Percentiles rank a stretch among this genome's conserved stretches.
Conservation (phyloP, 2,113 vertebrate species). For the Macrotis lagotis region DNA sequence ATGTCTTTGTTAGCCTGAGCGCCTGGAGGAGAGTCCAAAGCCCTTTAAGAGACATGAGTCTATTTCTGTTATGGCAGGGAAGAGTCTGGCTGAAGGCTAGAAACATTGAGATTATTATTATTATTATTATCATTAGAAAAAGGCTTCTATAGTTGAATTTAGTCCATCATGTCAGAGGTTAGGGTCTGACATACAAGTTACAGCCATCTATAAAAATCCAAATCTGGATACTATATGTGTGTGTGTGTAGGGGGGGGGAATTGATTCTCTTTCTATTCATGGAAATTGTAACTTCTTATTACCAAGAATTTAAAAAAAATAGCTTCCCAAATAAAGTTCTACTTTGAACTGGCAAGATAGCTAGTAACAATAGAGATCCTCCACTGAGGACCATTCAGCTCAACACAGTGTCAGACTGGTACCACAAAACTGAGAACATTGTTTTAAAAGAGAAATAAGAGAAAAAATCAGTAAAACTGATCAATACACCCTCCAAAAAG, state of each 20-base stretch:
- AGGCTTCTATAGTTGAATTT: not conserved
- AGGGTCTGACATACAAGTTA: not conserved
- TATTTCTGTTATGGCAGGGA: not conserved
- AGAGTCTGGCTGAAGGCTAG: not conserved
- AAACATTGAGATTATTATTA: not conserved
- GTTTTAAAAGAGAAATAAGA: not conserved
- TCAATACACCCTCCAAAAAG: not conserved
- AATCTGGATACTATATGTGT: not conserved
- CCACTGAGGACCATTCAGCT: not conserved
- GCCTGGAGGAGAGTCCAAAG: not conserved
- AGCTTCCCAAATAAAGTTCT: not conserved
- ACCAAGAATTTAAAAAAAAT: not conserved
- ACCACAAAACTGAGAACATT: not conserved
- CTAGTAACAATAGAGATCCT: not conserved
- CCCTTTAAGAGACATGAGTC: not conserved
- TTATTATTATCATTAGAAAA: not conserved
- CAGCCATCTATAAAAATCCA: not conserved
- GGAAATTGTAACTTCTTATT: not conserved
- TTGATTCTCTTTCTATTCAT: not conserved
- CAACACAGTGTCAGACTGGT: not conserved
- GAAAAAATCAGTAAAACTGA: not conserved
- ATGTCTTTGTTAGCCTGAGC: not conserved
- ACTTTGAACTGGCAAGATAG: not conserved
- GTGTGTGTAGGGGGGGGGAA: not conserved
- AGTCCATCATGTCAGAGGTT: not conserved